These are phyloP conservation scores for Leptogaster cylindrica DNA, from an alignment of 2,888 invertebrate species.

Conservation along the genomic window DNA sequence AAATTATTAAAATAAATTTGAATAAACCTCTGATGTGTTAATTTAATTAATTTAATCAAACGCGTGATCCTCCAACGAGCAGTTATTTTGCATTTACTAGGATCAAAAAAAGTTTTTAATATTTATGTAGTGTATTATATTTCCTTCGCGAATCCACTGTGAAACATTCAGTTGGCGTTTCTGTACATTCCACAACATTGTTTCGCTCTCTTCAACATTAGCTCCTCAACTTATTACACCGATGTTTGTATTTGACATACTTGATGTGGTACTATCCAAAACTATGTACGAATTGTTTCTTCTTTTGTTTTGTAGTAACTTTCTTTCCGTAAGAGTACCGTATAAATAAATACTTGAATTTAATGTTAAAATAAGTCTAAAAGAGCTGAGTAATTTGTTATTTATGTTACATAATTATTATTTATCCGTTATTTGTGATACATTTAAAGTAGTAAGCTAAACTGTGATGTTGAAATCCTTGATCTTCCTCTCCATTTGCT, in stretches of 20 bases:
- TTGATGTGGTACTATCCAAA: constrained; percentile 55
- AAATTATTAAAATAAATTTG: no score
- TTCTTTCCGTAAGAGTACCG: constrained; percentile 24
- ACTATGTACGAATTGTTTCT: constrained; percentile 49
- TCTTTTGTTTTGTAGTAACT: constrained; percentile 39
- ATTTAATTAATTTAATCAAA: no score
- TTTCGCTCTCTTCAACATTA: no score
- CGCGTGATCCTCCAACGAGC: no score
- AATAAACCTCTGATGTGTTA: no score
- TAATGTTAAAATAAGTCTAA: constrained; percentile 15
- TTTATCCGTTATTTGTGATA: constrained; percentile 19
- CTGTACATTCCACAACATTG: no score
- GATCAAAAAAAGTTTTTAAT: no score
- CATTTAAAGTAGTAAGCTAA: constrained; percentile 24
- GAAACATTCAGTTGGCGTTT: no score
- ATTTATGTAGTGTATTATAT: no score
- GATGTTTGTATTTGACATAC: constrained; percentile 33
- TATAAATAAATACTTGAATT: constrained; percentile 3
- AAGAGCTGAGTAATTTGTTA: neutral
- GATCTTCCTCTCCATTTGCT: constrained; percentile 49
- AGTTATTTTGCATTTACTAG: no score
- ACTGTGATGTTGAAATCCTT: constrained; percentile 51
- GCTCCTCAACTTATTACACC: no score
- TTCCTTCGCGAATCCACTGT: no score
- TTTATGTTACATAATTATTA: constrained; percentile 13